A percentile compares a stretch with the other conserved stretches of the same genome.
Conservation (phyloP, 2,113 vertebrate genomes). For the Oreochromis spilurus region DNA sequence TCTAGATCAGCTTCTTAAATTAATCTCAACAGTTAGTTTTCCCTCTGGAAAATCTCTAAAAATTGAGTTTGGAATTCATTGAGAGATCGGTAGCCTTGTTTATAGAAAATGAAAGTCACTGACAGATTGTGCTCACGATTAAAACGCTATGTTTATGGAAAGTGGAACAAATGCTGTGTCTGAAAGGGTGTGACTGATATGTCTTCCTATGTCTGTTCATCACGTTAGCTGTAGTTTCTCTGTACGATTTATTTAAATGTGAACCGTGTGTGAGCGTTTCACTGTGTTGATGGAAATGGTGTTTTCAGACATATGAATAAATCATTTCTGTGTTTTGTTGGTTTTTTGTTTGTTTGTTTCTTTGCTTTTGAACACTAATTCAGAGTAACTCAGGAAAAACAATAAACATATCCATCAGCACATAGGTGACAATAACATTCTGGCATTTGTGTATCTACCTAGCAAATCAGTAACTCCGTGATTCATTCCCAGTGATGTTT, state of each 20-base stretch:
- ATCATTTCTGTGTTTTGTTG: background rate
- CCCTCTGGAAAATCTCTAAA: constrained; percentile 20
- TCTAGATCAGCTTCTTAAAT: background rate
- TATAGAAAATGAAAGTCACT: background rate
- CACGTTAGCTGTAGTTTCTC: background rate
- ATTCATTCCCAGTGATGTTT: constrained; percentile 19
- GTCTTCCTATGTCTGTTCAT: background rate
- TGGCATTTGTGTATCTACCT: constrained; percentile 3
- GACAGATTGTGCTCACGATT: background rate
- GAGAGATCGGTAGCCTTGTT: constrained; percentile 4
- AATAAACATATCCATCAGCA: constrained; percentile 19
- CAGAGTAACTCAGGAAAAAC: background rate
- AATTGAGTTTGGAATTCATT: constrained; percentile 4
- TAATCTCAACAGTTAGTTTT: constrained; percentile 1
- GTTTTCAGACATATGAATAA: background rate
- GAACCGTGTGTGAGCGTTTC: background rate
- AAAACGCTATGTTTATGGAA: background rate
- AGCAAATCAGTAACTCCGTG: constrained; percentile 35
- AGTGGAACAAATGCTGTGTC: background rate
- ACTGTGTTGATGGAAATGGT: background rate
- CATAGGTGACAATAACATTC: background rate
- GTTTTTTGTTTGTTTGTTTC: background rate
- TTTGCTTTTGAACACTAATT: background rate
- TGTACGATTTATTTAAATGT: background rate
- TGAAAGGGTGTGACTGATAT: background rate